A percentile compares a stretch with the other conserved stretches of the same genome.
Evolutionary conservation across 2,888 invertebrate genomes (phyloP).

Genomic region (Dioctria rufipes): DNA sequence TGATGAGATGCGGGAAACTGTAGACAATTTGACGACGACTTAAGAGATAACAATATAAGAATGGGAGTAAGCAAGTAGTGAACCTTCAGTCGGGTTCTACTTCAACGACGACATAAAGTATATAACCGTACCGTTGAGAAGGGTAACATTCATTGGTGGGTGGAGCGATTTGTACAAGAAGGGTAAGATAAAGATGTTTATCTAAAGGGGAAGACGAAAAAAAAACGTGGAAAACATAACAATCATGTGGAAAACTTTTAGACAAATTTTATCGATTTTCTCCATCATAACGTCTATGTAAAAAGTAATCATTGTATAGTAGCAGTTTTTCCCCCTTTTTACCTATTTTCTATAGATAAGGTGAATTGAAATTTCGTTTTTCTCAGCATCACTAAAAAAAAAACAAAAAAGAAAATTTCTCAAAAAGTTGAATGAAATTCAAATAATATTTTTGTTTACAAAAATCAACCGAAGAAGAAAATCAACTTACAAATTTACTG

Average conservation of each 20-base stretch:
- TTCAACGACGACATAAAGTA: not conserved
- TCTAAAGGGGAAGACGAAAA: not conserved
- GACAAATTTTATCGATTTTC: constrained; percentile 32
- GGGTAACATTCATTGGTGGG: not conserved
- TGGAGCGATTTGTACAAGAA: not conserved
- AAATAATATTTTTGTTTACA: constrained; percentile 8
- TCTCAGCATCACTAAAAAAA: too few species aligned
- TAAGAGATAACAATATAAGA: constrained; percentile 19
- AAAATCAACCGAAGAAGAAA: constrained; percentile 19
- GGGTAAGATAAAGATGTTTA: constrained; percentile 2
- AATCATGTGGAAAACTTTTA: not conserved
- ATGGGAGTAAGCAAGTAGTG: not conserved
- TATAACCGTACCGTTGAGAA: not conserved
- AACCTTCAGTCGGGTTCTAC: not conserved
- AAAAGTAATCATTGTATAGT: too few species aligned
- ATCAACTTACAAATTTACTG: constrained; percentile 24
- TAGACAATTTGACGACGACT: constrained; percentile 44
- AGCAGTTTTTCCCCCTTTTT: too few species aligned
- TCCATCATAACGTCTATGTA: too few species aligned
- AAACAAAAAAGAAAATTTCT: not conserved
- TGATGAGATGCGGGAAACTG: constrained; percentile 43
- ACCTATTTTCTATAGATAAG: too few species aligned
- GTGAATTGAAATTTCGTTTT: too few species aligned
- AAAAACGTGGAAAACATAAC: not conserved
- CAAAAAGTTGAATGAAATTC: not conserved